Percentiles rank a stretch among this genome's conserved stretches.
Evolutionary conservation across 2,113 vertebrate genomes (phyloP).

Genomic region (Antennarius striatus): DNA sequence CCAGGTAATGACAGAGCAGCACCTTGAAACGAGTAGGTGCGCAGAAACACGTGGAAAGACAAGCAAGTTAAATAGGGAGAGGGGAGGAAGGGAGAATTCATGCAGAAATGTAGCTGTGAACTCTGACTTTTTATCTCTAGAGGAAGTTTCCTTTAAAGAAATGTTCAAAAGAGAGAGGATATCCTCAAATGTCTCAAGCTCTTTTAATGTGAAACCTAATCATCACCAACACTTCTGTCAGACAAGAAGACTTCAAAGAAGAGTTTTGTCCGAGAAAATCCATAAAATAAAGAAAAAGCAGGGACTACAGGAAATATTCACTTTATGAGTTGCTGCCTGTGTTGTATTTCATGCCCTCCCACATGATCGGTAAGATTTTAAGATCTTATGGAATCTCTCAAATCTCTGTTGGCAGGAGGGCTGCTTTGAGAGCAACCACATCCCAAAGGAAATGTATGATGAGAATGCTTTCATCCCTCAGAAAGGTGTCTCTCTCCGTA

Average conservation of each 20-base stretch:
- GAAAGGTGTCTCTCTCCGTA: conserved; percentile 23
- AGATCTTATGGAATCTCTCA: conserved; percentile 62
- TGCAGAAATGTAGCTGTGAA: conserved; percentile 30
- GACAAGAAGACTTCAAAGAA: conserved; percentile 37
- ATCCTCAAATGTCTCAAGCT: conserved; percentile 40
- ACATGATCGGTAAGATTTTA: conserved; percentile 49
- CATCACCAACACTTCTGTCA: conserved; percentile 59
- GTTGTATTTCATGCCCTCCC: conserved; percentile 55
- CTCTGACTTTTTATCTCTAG: conserved; percentile 34
- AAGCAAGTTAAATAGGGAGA: conserved; percentile 48
- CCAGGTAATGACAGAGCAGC: conserved; percentile 71
- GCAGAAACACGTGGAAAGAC: conserved; percentile 50
- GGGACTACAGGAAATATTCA: conserved; percentile 41
- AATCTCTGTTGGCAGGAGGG: conserved; percentile 57
- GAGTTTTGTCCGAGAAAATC: conserved; percentile 56
- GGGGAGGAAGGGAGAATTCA: conserved; percentile 44
- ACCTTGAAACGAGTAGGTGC: conserved; percentile 67
- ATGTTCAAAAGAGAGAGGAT: conserved; percentile 43
- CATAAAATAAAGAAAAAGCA: conserved; percentile 64
- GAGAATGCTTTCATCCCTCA: conserved; percentile 67
- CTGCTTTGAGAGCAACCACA: conserved; percentile 53
- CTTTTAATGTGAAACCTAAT: conserved; percentile 62
- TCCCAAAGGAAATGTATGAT: conserved; percentile 42
- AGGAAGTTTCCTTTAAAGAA: conserved; percentile 40
- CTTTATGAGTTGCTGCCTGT: conserved; percentile 63